Conservation (phyloP, 2,888 invertebrate genomes). For the Onthophagus sagittarius region DNA sequence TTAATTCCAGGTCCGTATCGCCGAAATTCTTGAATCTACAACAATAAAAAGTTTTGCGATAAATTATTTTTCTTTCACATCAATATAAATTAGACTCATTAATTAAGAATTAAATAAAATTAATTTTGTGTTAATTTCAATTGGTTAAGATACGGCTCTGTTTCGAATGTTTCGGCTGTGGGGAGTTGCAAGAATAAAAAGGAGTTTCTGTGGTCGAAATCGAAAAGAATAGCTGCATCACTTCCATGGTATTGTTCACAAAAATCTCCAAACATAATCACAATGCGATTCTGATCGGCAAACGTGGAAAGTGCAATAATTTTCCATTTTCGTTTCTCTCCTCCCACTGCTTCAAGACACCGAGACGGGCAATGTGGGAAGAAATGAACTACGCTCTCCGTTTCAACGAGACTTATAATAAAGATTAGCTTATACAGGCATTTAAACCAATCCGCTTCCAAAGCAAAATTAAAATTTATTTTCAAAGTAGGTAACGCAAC, state of each 20-base stretch:
- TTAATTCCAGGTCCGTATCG: not conserved
- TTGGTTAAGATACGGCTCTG: not conserved
- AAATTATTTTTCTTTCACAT: no score
- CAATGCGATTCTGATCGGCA: not conserved
- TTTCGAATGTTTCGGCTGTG: not conserved
- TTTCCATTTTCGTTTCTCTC: not conserved
- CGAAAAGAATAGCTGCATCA: conserved; percentile 5
- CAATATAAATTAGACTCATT: no score
- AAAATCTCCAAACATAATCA: conserved; percentile 12
- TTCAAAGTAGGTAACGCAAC: not conserved
- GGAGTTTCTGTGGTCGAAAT: no score
- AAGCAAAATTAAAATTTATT: not conserved
- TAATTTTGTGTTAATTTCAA: not conserved
- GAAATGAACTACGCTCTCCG: not conserved
- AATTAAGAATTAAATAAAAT: no score
- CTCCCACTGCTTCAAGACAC: not conserved
- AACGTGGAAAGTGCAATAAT: conserved; percentile 4
- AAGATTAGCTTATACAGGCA: not conserved
- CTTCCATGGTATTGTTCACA: conserved; percentile 1
- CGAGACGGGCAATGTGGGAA: conserved; percentile 5
- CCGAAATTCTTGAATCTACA: not conserved
- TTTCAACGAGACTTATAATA: not conserved
- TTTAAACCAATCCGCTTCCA: not conserved
- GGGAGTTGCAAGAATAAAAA: not conserved
- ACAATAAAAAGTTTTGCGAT: not conserved